Base-by-base conservation (phyloP, 1,140 invertebrate genomes). In the Drosophila carrolli region DNA sequence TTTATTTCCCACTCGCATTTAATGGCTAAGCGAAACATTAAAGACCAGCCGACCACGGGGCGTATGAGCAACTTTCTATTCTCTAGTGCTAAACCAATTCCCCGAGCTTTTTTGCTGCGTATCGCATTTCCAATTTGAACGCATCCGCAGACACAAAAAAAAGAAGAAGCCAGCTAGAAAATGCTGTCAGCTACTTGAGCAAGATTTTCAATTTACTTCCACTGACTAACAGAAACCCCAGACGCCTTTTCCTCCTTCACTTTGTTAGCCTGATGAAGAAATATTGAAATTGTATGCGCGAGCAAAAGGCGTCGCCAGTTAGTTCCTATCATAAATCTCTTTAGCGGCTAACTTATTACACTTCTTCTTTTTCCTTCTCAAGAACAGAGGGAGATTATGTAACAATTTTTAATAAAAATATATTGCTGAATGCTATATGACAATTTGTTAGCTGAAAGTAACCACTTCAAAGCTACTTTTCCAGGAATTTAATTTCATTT, bases 181-280 rank as follows among this genome's bases (percentile, higher is more conserved):
- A 51, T 27, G 81, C 66, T 74, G 77, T 81, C 75, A 61, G 74
- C 68, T 58, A 88, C 82, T 82, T 68, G 82, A 88, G 65, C 75
- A 88, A 83, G 84, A 86, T 76, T 86, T 88, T 86, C 84, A 86
- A 86, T 88, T 88, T 89, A 63, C 83, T 59, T 56, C 50, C 61
- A 35, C 59, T 51, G 50, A 19, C 27, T 32, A 37, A 53, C 43
- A 10, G 54, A 53, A 60, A 41, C 41, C 16, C 29, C 48, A 35
- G 43, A 46, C 53, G 27, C 5, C 41, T 43, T 75, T 51, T 44
- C 14, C 40, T 38, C 37, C 32, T 3, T 48, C n/a, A 29, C 53
- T 65, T 63, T 27, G 63, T 75, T 63, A 68, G 72, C 27, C 48
- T 51, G 48, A 83, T 83, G 76, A 83, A 83, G 84, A 88, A 88